Conservation (phyloP, 1,140 invertebrate species). For the Drosophila grimshawi region DNA sequence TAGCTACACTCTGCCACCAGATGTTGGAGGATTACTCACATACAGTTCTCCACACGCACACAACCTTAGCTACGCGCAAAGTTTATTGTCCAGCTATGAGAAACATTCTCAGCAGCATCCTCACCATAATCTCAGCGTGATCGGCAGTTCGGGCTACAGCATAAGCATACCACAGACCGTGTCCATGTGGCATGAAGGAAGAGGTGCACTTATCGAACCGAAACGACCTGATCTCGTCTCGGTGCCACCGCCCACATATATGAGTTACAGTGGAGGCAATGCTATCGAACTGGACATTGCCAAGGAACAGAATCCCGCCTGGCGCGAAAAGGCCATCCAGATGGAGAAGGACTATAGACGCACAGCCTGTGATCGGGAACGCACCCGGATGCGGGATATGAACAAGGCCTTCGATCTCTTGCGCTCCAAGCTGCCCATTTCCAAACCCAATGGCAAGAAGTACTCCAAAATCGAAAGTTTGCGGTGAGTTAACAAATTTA, state of each 20-base stretch:
- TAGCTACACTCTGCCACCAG: slow-evolving; percentile 57
- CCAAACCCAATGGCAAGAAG: slow-evolving; percentile 94
- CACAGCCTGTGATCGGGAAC: slow-evolving; percentile 93
- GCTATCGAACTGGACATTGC: slow-evolving; percentile 80
- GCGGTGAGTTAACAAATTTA: slow-evolving; percentile 85
- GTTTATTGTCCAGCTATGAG: slow-evolving; percentile 51
- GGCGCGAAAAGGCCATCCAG: slow-evolving; percentile 86
- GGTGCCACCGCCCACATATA: slow-evolving; percentile 76
- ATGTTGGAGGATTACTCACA: slow-evolving; percentile 53
- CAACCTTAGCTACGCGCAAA: slow-evolving; percentile 52
- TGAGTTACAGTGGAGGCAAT: slow-evolving; percentile 49
- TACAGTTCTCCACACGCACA: slow-evolving; percentile 38
- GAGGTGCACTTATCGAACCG: slow-evolving; percentile 24
- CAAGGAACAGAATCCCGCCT: slow-evolving; percentile 84
- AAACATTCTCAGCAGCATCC: slow-evolving; percentile 26
- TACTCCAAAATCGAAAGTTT: slow-evolving; percentile 94
- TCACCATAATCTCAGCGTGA: slow-evolving; percentile 35
- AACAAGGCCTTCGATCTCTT: slow-evolving; percentile 93
- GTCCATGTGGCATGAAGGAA: slow-evolving; percentile 63
- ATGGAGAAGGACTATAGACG: slow-evolving; percentile 86
- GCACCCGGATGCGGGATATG: slow-evolving; percentile 95
- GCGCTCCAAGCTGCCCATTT: slow-evolving; percentile 90
- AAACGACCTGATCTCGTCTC: slow-evolving; percentile 57
- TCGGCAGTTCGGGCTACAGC: slow-evolving; percentile 35
- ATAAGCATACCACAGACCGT: slow-evolving; percentile 76